A percentile compares a stretch with the other conserved stretches of the same genome.
Conservation (phyloP, 2,888 invertebrate genomes). For the Teleiodes luculella region DNA sequence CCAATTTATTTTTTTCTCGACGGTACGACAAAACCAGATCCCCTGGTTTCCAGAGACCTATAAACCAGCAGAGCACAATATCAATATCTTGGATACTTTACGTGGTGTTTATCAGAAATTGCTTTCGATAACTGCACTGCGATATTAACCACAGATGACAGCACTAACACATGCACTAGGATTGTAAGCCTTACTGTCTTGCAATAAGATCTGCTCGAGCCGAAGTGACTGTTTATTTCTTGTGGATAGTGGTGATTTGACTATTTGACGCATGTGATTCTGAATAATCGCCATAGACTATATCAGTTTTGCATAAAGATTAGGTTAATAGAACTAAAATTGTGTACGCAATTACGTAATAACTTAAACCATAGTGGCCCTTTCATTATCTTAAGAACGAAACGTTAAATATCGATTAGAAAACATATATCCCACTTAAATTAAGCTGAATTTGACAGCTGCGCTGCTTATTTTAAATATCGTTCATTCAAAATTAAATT, state of each 20-base stretch:
- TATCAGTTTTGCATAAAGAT: too few species aligned
- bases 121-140: not conserved
- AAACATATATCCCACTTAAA: too few species aligned
- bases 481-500: too few species aligned
- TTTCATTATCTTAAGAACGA: too few species aligned
- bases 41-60: not conserved
- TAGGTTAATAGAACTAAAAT: too few species aligned
- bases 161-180: not conserved
- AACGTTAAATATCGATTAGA: too few species aligned
- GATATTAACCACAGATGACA: not conserved
- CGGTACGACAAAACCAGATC: not conserved
- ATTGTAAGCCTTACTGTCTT: not conserved
- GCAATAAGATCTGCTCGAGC: not conserved
- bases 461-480: too few species aligned
- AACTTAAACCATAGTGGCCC: too few species aligned
- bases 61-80: not conserved
- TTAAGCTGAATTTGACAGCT: too few species aligned
- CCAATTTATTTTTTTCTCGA: not conserved
- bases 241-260: too few species aligned
- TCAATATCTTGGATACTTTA: constrained; percentile 7
- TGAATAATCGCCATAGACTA: not conserved
- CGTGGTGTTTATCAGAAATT: constrained; percentile 1
- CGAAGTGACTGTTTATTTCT: not conserved
- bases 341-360: too few species aligned
- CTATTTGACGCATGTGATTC: not conserved